Conservation (phyloP, 2,113 vertebrate genomes). For the Pterocles burchelli region DNA sequence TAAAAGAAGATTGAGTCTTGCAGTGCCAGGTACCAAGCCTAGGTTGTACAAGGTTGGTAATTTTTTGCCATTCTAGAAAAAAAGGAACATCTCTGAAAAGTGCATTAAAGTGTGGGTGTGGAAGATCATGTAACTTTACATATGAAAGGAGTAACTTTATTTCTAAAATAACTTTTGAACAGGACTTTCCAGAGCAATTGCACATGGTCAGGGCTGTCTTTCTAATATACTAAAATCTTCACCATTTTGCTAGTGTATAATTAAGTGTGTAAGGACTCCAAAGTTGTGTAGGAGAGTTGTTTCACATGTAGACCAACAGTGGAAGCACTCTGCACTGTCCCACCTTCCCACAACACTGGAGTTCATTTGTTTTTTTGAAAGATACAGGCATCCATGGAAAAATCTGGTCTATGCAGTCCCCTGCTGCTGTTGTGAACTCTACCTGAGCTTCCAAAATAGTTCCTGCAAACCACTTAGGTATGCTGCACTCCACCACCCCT, state of each 20-base stretch:
- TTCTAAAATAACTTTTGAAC: neutral
- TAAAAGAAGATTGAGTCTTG: neutral
- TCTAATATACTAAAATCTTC: accelerated
- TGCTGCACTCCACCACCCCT: accelerated
- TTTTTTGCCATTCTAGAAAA: neutral
- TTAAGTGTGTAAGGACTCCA: neutral
- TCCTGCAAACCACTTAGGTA: neutral
- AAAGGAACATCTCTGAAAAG: neutral
- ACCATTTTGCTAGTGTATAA: too few relatives aligned
- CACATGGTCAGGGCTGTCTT: too few relatives aligned
- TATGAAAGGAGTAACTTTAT: neutral
- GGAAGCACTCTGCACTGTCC: too few relatives aligned
- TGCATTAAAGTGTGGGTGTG: neutral
- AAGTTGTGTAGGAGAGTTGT: neutral
- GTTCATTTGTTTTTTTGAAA: accelerated
- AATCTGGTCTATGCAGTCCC: accelerated
- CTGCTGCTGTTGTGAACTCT: neutral
- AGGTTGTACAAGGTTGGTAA: accelerated
- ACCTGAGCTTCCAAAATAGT: accelerated
- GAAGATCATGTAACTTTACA: accelerated
- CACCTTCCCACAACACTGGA: too few relatives aligned
- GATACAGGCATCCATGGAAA: accelerated
- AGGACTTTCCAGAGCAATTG: neutral
- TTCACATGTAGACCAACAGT: accelerated
- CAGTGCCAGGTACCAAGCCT: neutral